These are phyloP conservation scores for Chrysolina americana DNA, from an alignment of 2,888 invertebrate species.

Conservation along the genomic window DNA sequence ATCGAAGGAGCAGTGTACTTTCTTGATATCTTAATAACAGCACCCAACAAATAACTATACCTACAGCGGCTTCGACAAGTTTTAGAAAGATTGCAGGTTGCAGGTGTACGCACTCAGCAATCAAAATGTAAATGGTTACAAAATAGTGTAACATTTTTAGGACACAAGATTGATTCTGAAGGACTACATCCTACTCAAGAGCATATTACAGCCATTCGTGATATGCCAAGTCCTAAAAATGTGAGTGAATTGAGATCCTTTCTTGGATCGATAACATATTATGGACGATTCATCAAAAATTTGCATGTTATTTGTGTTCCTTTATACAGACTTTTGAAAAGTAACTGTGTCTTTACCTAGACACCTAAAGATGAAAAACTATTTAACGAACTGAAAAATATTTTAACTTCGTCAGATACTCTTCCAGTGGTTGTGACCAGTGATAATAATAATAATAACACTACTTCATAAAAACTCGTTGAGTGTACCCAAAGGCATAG, in stretches of 20 bases:
- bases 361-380: no score
- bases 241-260: constrained; percentile 40
- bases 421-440: constrained; percentile 36
- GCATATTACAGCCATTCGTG: constrained; percentile 38
- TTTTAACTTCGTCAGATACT: constrained; percentile 37
- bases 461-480: no score
- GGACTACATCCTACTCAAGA: constrained; percentile 42
- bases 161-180: constrained; percentile 43
- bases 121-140: constrained; percentile 41
- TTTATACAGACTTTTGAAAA: constrained; percentile 11
- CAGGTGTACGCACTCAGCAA: constrained; percentile 2
- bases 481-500: no score
- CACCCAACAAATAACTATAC: background rate
- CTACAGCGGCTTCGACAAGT: background rate
- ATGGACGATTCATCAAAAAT: constrained; percentile 27
- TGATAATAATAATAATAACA: no score
- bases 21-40: constrained; percentile 29
- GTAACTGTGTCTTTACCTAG: no score
- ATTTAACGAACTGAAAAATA: constrained; percentile 27
- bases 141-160: constrained; percentile 37
- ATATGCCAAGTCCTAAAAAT: constrained; percentile 40
- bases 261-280: constrained; percentile 45
- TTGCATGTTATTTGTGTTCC: background rate
- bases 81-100: background rate
- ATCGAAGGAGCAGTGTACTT: constrained; percentile 32